These are phyloP conservation scores for Tiliacea citrago DNA, from an alignment of 2,888 invertebrate genomes.

Conservation along the genomic window DNA sequence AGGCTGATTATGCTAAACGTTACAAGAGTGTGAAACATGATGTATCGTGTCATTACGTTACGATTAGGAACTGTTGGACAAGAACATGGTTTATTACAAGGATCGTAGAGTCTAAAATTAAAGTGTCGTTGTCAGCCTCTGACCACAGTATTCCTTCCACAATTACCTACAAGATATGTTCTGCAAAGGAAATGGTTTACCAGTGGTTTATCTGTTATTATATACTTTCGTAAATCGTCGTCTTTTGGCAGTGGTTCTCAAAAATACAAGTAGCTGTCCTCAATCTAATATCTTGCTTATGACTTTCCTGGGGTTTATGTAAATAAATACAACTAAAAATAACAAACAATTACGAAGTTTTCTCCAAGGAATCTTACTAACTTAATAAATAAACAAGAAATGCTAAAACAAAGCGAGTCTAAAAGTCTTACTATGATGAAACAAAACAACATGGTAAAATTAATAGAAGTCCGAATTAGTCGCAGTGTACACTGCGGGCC, in stretches of 20 bases:
- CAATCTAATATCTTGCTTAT: neutral
- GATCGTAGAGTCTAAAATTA: neutral
- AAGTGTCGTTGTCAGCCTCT: neutral
- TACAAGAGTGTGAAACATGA: neutral
- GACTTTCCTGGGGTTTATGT: neutral
- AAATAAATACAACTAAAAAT: neutral
- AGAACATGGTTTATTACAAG: neutral
- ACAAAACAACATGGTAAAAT: slow-evolving; percentile 26
- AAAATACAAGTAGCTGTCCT: neutral
- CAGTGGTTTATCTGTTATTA: neutral
- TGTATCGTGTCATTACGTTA: neutral
- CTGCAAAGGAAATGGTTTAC: neutral
- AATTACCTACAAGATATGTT: neutral
- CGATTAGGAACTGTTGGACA: neutral
- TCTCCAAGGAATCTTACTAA: too few relatives aligned
- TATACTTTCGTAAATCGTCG: neutral
- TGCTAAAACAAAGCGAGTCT: slow-evolving; percentile 6
- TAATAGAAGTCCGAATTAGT: slow-evolving; percentile 55
- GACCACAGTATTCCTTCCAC: neutral
- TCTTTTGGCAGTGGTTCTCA: neutral
- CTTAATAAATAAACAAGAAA: neutral
- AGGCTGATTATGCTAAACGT: too few relatives aligned
- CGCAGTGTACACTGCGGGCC: slow-evolving; percentile 60
- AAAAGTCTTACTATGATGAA: neutral
- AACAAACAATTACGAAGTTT: neutral